phyloP scores from a whole-genome alignment of 2,113 vertebrate species.

The Pseudorectes ferrugineus region DNA sequence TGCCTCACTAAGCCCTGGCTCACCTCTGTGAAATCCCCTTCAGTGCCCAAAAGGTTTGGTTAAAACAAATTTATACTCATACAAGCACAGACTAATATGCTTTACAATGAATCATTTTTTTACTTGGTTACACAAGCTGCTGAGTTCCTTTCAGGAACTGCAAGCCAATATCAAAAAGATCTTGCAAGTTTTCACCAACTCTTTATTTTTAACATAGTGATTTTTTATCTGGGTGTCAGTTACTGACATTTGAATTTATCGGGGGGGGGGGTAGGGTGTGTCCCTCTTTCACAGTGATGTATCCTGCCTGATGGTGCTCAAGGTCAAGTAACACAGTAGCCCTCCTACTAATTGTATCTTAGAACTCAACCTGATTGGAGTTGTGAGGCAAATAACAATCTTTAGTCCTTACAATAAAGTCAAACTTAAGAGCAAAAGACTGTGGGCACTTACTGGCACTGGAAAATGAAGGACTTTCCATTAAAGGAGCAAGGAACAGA shows the following conservation, averaged over 20 bases:
- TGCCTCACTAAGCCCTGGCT: neutral
- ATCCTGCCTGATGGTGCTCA: neutral
- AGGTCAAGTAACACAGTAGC: neutral
- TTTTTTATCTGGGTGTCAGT: neutral
- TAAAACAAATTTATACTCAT: neutral
- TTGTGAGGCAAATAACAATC: neutral
- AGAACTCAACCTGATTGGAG: neutral
- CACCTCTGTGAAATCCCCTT: neutral
- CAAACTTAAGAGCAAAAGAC: neutral
- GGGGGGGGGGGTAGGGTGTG: slow-evolving; percentile 71
- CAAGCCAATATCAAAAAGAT: neutral
- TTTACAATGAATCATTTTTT: neutral
- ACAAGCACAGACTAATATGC: neutral
- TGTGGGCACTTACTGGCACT: neutral
- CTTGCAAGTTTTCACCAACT: neutral
- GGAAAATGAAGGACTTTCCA: neutral
- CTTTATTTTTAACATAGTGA: neutral
- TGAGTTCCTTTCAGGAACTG: neutral
- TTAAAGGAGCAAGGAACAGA: neutral
- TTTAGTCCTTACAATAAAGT: neutral
- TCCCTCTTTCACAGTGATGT: neutral
- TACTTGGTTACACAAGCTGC: neutral
- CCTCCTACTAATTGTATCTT: neutral
- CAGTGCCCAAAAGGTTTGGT: neutral
- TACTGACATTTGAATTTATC: neutral